Conservation (phyloP, 1,140 invertebrate species). For the Euwallacea fornicatus region DNA sequence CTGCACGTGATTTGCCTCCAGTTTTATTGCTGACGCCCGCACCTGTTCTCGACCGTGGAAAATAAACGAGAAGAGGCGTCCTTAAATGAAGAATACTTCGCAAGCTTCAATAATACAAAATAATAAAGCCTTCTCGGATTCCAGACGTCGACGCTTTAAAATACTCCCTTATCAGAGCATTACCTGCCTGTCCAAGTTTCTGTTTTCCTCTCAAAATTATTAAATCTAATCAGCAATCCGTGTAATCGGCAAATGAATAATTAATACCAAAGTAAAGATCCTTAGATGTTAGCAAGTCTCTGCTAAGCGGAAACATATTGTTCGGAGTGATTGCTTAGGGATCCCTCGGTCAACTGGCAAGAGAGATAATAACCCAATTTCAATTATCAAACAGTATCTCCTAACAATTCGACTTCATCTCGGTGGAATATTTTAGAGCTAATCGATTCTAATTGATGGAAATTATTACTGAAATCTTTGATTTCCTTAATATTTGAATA, state of each 20-base stretch:
- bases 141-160: too few relatives aligned
- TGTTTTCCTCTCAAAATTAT: too few relatives aligned
- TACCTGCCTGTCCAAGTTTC: too few relatives aligned
- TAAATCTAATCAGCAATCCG: too few relatives aligned
- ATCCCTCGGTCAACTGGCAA: constrained; percentile 23
- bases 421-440: constrained; percentile 4
- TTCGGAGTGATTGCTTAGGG: constrained; percentile 24
- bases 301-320: constrained; percentile 16
- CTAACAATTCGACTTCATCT: constrained; percentile 13
- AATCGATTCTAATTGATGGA: not conserved
- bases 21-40: constrained; percentile 1
- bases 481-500: not conserved
- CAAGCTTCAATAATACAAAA: too few relatives aligned
- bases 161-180: too few relatives aligned
- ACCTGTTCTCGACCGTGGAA: constrained; percentile 2
- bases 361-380: constrained; percentile 27
- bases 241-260: too few relatives aligned
- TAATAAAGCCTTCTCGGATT: too few relatives aligned
- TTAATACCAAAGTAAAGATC: constrained; percentile 10
- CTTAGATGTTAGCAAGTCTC: constrained; percentile 11
- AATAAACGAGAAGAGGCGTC: not conserved
- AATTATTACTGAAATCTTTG: not conserved
- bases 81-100: not conserved
- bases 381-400: constrained; percentile 26
- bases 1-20: constrained; percentile 2